phyloP scores from a whole-genome alignment of 1,140 invertebrate genomes.

The Agrilus planipennis region DNA sequence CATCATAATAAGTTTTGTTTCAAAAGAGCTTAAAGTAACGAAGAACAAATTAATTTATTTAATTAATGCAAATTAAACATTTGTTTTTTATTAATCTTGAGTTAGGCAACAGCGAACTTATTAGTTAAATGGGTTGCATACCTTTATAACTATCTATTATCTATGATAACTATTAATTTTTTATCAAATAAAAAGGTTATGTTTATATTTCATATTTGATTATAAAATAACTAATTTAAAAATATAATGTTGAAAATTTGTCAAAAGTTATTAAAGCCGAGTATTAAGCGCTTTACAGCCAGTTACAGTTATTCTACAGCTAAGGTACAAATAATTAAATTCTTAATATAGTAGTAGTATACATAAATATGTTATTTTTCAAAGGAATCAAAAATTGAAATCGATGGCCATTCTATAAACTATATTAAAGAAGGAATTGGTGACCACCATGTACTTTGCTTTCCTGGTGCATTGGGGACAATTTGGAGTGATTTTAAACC shows the following conservation, averaged over 20 bases:
- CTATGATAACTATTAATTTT: too few species aligned
- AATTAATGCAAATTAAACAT: too few species aligned
- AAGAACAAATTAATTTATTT: too few species aligned
- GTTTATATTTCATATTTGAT: too few species aligned
- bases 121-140: too few species aligned
- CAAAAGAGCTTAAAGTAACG: too few species aligned
- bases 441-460: conserved; percentile 50
- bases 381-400: conserved; percentile 23
- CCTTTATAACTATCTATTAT: too few species aligned
- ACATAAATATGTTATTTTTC: not conserved
- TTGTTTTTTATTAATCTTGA: too few species aligned
- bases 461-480: conserved; percentile 66
- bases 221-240: not conserved
- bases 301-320: not conserved
- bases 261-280: not conserved
- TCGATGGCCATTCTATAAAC: conserved; percentile 41
- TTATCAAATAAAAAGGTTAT: too few species aligned
- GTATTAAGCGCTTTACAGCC: not conserved
- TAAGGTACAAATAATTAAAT: not conserved
- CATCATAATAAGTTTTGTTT: too few species aligned
- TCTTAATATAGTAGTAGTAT: not conserved
- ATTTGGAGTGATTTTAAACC: conserved; percentile 73
- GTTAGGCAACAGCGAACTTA: too few species aligned
- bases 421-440: conserved; percentile 63
- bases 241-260: not conserved